Percentiles rank a stretch among this genome's conserved stretches.
phyloP scores from a whole-genome alignment of 2,797 vertebrate genomes.

The Typhlichthys eigenmanni region DNA sequence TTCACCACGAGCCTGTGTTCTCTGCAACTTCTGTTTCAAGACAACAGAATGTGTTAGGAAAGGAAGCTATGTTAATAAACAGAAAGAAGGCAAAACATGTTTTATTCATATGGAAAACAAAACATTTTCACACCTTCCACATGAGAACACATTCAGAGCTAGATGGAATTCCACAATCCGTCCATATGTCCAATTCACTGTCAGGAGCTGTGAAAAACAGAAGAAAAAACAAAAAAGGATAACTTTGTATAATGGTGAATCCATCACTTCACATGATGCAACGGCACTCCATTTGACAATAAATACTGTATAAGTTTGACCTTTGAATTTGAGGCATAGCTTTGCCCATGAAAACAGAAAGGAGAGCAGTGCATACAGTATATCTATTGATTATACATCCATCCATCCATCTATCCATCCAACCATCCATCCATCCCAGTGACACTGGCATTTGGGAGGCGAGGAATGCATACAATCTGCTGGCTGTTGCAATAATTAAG shows the following conservation, averaged over 20 bases:
- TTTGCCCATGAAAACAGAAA: too few species aligned
- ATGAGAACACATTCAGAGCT: conserved; percentile 56
- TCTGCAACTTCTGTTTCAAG: conserved; percentile 60
- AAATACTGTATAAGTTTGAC: too few species aligned
- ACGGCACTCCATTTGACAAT: too few species aligned
- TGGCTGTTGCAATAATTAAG: too few species aligned
- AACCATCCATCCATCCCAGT: too few species aligned
- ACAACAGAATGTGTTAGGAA: not conserved
- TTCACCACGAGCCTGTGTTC: conserved; percentile 50
- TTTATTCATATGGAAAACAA: not conserved
- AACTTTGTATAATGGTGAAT: not conserved
- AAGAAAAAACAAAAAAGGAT: not conserved
- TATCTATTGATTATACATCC: too few species aligned
- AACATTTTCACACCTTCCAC: conserved; percentile 70
- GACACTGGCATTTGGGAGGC: too few species aligned
- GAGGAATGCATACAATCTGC: too few species aligned
- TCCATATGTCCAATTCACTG: conserved; percentile 74
- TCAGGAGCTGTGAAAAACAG: conserved; percentile 57
- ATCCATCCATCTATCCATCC: too few species aligned
- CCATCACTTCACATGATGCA: too few species aligned
- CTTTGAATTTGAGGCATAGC: too few species aligned
- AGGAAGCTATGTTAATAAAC: not conserved
- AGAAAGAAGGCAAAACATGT: not conserved
- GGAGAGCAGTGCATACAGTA: too few species aligned
- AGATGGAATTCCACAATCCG: conserved; percentile 56